Conservation (phyloP, 2,888 invertebrate species). For the Zaprionus bogoriensis region DNA sequence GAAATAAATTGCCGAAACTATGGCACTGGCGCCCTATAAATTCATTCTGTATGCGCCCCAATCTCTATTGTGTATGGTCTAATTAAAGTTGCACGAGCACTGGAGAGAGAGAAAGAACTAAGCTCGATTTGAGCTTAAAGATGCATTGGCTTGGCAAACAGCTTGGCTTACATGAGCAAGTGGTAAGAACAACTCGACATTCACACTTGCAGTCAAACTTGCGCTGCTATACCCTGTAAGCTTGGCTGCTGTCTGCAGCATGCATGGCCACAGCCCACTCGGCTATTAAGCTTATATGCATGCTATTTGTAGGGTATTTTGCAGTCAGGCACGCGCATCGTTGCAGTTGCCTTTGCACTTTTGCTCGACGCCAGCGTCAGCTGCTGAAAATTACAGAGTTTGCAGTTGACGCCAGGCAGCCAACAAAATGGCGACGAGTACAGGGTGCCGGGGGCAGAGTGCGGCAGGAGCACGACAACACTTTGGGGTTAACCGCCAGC, state of each 20-base stretch:
- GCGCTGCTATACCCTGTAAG: no score
- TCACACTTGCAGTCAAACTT: slow-evolving; percentile 13
- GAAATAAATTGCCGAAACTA: slow-evolving; percentile 27
- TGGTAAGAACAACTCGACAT: slow-evolving; percentile 18
- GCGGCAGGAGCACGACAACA: slow-evolving; percentile 53
- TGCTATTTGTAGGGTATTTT: not conserved
- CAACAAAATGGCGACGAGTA: slow-evolving; percentile 55
- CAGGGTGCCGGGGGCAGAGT: slow-evolving; percentile 30
- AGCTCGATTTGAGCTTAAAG: slow-evolving; percentile 26
- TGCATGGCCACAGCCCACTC: not conserved
- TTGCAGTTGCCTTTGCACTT: slow-evolving; percentile 12
- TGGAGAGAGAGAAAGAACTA: not conserved
- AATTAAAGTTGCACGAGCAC: slow-evolving; percentile 36
- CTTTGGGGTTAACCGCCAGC: slow-evolving; percentile 68
- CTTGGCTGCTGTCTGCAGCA: no score
- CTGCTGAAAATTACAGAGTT: slow-evolving; percentile 56
- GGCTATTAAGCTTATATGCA: not conserved
- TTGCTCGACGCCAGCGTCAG: slow-evolving; percentile 24
- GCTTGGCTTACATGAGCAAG: slow-evolving; percentile 17
- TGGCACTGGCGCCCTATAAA: slow-evolving; percentile 33
- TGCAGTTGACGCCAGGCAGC: slow-evolving; percentile 49
- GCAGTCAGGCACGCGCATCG: not conserved
- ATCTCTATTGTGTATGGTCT: slow-evolving; percentile 17
- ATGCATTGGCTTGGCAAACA: slow-evolving; percentile 36
- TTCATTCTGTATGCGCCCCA: slow-evolving; percentile 17